These are phyloP conservation scores for Scrobipalpa atriplicella DNA, from an alignment of 2,888 invertebrate genomes.

Conservation along the genomic window DNA sequence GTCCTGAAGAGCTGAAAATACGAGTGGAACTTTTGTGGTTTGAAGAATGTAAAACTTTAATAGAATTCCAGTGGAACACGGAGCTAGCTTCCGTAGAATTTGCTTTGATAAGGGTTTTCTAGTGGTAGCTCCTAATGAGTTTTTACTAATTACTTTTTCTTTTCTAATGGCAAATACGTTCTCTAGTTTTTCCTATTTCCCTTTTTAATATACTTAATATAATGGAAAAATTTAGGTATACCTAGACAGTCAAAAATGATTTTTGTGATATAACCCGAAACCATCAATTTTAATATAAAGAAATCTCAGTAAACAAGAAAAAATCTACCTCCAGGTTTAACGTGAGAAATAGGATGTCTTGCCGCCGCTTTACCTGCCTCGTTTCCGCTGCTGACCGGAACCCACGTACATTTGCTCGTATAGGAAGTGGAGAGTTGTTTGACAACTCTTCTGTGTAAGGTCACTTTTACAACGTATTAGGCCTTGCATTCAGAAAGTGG, in stretches of 20 bases:
- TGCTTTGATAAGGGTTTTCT: background rate
- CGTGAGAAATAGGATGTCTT: too few relatives aligned
- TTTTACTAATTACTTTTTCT: background rate
- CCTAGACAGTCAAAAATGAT: too few relatives aligned
- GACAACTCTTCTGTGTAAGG: background rate
- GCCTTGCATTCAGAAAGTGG: background rate
- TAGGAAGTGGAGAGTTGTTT: constrained; percentile 7
- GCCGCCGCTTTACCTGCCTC: background rate
- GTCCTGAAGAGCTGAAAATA: background rate
- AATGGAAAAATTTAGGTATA: too few relatives aligned
- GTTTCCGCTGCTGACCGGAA: background rate
- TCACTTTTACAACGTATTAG: background rate
- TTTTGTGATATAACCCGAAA: too few relatives aligned
- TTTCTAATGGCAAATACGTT: too few relatives aligned
- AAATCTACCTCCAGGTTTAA: too few relatives aligned
- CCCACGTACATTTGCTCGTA: background rate
- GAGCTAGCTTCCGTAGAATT: background rate
- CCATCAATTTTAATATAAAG: too few relatives aligned
- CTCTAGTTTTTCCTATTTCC: too few relatives aligned
- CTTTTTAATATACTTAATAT: too few relatives aligned
- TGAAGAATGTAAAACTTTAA: constrained; percentile 5
- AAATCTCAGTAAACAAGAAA: too few relatives aligned
- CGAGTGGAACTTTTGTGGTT: background rate
- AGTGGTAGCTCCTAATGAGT: background rate
- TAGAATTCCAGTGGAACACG: background rate